A percentile compares a stretch with the other conserved stretches of the same genome.
Conservation (phyloP, 1,140 invertebrate species). For the Pseudoatta argentina region DNA sequence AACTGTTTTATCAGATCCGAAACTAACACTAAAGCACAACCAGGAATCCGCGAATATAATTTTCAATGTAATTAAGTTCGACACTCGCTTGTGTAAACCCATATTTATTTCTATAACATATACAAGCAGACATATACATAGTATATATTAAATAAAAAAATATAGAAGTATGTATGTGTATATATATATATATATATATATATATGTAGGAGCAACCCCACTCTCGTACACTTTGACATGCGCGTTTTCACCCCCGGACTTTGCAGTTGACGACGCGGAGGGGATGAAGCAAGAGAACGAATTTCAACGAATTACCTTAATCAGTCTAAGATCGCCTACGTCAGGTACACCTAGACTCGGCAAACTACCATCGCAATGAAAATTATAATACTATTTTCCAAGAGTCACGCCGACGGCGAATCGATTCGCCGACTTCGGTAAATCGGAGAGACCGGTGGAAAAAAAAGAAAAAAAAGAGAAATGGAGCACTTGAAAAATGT, state of each 20-base stretch:
- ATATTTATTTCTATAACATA: conserved; percentile 9
- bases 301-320: conserved; percentile 59
- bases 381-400: conserved; percentile 50
- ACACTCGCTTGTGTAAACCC: neutral
- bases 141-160: neutral
- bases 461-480: neutral
- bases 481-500: neutral
- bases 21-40: neutral
- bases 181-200: neutral
- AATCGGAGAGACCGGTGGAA: neutral
- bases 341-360: conserved; percentile 41
- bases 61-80: conserved; percentile 21
- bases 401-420: neutral
- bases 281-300: conserved; percentile 43
- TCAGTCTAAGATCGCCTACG: conserved; percentile 56
- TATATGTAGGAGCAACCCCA: neutral
- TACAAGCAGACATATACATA: neutral
- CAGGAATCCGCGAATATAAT: conserved; percentile 8
- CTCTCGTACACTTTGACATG: conserved; percentile 33
- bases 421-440: conserved; percentile 28
- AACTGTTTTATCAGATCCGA: neutral
- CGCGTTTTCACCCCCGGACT: conserved; percentile 17
- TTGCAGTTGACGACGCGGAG: conserved; percentile 18
- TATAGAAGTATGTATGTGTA: neutral
- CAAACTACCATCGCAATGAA: conserved; percentile 23